Conservation (phyloP, 64 coral and sea anemone species). For the Actinia equina region DNA sequence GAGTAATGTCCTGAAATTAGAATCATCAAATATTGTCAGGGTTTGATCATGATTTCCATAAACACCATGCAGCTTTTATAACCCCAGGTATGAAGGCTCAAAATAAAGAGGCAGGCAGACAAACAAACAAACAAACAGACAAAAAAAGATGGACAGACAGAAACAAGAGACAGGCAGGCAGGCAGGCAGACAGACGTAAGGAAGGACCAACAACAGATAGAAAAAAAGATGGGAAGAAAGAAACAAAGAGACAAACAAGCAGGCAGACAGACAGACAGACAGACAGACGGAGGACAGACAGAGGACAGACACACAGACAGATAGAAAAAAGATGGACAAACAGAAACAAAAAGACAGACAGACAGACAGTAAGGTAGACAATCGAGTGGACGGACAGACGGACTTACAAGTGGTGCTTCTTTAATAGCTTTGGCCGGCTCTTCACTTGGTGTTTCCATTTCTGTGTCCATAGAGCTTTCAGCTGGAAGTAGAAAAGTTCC, state of each 20-base stretch:
- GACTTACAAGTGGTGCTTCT: slow-evolving; percentile 17
- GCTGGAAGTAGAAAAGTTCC: background rate
- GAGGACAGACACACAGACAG: background rate
- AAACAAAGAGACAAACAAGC: too few species aligned
- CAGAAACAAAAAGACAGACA: background rate
- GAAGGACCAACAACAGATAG: background rate
- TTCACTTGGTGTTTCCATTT: slow-evolving; percentile 22
- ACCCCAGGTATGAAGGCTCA: too few species aligned
- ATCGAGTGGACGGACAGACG: background rate
- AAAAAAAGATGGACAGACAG: too few species aligned
- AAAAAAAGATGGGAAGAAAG: too few species aligned
- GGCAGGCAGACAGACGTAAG: background rate
- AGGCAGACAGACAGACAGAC: background rate
- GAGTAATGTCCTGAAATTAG: slow-evolving; percentile 74
- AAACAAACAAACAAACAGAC: too few species aligned
- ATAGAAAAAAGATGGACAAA: too few species aligned
- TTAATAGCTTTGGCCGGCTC: background rate
- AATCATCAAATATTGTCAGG: background rate
- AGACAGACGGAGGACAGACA: background rate
- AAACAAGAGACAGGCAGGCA: background rate
- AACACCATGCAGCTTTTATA: background rate
- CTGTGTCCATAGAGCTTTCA: slow-evolving; percentile 11
- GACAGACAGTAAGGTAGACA: background rate
- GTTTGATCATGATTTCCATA: background rate
- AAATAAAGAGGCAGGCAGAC: too few species aligned